phyloP scores from a whole-genome alignment of 2,113 vertebrate genomes.

The Fregata magnificens region DNA sequence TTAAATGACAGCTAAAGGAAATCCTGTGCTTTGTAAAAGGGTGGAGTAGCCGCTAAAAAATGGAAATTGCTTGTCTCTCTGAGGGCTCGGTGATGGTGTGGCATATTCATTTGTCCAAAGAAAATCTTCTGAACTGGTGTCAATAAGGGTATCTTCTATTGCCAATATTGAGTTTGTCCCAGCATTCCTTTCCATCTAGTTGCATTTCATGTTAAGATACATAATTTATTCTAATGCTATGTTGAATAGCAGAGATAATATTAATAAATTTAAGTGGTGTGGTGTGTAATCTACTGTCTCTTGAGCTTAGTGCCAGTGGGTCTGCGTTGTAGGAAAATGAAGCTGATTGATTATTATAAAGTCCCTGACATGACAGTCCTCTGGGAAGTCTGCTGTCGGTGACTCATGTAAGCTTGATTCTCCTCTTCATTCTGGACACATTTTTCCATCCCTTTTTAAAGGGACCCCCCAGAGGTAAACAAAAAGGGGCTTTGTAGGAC shows the following conservation, averaged over 20 bases:
- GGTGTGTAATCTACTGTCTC: slow-evolving; percentile 3
- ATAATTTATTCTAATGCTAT: neutral
- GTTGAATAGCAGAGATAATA: neutral
- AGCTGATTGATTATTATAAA: slow-evolving; percentile 17
- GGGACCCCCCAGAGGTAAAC: neutral
- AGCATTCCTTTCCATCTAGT: neutral
- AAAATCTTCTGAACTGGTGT: neutral
- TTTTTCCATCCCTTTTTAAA: neutral
- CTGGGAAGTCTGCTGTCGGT: neutral
- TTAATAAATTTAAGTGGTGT: neutral
- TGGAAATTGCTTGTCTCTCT: neutral
- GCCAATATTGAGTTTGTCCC: neutral
- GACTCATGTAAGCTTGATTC: neutral
- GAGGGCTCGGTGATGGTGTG: neutral
- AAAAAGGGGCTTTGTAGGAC: neutral
- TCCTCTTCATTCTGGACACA: neutral
- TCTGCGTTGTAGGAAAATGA: neutral
- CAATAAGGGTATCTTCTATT: neutral
- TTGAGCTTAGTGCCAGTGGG: slow-evolving; percentile 1
- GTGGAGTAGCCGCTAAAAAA: neutral
- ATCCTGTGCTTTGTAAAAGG: neutral
- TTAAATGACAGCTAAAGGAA: neutral
- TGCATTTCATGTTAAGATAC: neutral
- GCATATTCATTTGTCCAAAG: neutral
- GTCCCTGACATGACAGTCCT: neutral